These are phyloP conservation scores for Camponotus floridanus DNA, from an alignment of 1,140 invertebrate genomes.

Conservation along the genomic window DNA sequence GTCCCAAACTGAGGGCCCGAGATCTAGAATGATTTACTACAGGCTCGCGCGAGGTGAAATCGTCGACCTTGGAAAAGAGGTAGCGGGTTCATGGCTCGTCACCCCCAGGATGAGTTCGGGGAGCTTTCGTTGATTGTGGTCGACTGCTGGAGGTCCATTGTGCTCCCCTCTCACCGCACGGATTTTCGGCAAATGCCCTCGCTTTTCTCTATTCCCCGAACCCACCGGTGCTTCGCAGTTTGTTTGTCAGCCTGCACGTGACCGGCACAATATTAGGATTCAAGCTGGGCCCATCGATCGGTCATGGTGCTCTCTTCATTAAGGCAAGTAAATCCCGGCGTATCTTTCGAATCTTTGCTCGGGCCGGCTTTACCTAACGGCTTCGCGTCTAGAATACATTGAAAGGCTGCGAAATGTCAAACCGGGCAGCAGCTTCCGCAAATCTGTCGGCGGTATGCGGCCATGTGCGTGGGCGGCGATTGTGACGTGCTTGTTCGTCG, in stretches of 20 bases:
- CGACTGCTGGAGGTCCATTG: slow-evolving; percentile 79
- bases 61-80: slow-evolving; percentile 43
- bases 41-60: slow-evolving; percentile 17
- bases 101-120: slow-evolving; percentile 40
- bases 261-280: slow-evolving; percentile 80
- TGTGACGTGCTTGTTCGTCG: slow-evolving; percentile 33
- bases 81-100: slow-evolving; percentile 3
- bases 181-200: slow-evolving; percentile 67
- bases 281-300: slow-evolving; percentile 75
- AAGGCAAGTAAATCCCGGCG: slow-evolving; percentile 43
- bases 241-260: slow-evolving; percentile 81
- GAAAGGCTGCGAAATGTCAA: slow-evolving; percentile 51
- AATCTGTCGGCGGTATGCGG: slow-evolving; percentile 5
- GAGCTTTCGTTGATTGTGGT: slow-evolving; percentile 80
- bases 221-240: slow-evolving; percentile 67
- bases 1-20: slow-evolving; percentile 1
- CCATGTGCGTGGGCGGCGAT: slow-evolving; percentile 23
- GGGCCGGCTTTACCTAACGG: slow-evolving; percentile 19
- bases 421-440: slow-evolving; percentile 29
- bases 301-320: slow-evolving; percentile 72
- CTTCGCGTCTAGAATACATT: slow-evolving; percentile 45
- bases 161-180: slow-evolving; percentile 68
- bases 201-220: slow-evolving; percentile 46
- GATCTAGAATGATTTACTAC: neutral
- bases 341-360: neutral